Percentiles rank a stretch among this genome's conserved stretches.
These are phyloP conservation scores for Rhysida immarginata DNA, from an alignment of 1,140 invertebrate species.

Conservation along the genomic window DNA sequence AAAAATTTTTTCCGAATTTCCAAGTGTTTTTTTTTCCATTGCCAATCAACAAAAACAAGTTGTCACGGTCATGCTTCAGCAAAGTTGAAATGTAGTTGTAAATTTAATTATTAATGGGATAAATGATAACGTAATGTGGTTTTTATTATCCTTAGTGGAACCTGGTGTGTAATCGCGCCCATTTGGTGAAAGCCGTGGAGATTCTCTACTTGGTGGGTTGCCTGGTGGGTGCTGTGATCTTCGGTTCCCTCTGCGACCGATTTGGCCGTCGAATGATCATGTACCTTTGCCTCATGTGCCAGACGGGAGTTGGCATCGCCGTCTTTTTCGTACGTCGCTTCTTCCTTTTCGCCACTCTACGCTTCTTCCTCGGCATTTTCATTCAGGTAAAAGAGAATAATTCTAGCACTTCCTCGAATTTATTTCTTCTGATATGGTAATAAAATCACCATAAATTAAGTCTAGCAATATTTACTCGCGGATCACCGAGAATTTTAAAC, in stretches of 20 bases:
- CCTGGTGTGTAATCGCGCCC: conserved; percentile 36
- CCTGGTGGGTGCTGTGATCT: conserved; percentile 37
- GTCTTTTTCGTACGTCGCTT: conserved; percentile 33
- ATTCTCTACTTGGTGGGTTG: conserved; percentile 36
- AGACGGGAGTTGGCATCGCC: conserved; percentile 33
- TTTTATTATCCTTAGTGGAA: conserved; percentile 30
- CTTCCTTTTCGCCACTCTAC: conserved; percentile 28
- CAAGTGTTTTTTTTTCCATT: no score
- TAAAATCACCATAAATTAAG: no score
- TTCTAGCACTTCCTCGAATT: no score
- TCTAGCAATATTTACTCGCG: no score
- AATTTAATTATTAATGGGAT: no score
- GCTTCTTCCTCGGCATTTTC: conserved; percentile 34
- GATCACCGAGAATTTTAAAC: no score
- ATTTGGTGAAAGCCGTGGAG: conserved; percentile 30
- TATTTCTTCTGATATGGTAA: no score
- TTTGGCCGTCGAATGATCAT: conserved; percentile 35
- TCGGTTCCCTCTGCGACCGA: conserved; percentile 36
- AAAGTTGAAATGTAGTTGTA: no score
- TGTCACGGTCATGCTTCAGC: no score
- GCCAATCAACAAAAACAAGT: no score
- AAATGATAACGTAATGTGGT: no score
- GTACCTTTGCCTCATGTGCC: conserved; percentile 34
- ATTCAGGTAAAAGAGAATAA: conserved; percentile 29
- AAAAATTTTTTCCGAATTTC: no score